Evolutionary conservation across 2,113 vertebrate genomes (phyloP).

Genomic region (Anas platyrhynchos): DNA sequence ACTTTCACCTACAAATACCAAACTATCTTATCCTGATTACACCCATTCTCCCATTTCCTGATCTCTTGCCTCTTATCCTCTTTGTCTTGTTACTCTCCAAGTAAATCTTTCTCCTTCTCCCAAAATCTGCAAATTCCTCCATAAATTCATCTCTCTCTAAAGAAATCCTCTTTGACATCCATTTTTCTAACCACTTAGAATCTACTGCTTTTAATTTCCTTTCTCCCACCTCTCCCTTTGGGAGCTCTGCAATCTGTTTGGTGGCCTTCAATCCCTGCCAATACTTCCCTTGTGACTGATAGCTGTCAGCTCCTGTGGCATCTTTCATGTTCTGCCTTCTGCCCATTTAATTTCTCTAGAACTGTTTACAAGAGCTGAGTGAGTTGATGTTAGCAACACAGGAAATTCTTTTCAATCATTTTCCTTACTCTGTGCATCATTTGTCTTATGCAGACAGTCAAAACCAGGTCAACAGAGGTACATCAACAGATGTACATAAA

Average conservation of each 20-base stretch:
- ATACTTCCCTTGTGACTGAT: background rate
- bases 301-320: accelerated
- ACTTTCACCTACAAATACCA: background rate
- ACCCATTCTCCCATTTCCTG: background rate
- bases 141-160: background rate
- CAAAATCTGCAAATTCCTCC: background rate
- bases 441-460: background rate
- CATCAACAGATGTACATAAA: background rate
- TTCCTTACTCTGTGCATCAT: background rate
- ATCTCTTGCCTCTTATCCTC: background rate
- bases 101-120: background rate
- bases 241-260: background rate
- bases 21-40: background rate
- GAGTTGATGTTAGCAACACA: background rate
- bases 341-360: background rate
- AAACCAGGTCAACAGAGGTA: background rate
- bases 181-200: background rate
- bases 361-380: background rate
- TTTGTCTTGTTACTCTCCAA: background rate
- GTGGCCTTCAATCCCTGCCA: background rate
- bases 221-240: background rate
- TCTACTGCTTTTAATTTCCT: background rate
- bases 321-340: background rate
- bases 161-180: background rate
- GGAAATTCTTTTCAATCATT: background rate